phyloP scores from a whole-genome alignment of 2,888 invertebrate species.

The Fragum sueziense region DNA sequence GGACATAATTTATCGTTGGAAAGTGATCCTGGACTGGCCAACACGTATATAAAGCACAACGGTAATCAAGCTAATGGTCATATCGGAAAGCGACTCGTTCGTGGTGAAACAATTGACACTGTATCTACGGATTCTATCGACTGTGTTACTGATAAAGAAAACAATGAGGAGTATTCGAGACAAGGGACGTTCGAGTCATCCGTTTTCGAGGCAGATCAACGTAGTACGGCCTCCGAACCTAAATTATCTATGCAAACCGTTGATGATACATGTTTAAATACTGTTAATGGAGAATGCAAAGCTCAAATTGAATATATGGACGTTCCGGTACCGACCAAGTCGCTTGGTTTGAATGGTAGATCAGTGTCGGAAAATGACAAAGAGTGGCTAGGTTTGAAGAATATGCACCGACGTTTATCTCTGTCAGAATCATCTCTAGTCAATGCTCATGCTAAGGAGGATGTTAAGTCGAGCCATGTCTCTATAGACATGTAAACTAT shows the following conservation, averaged over 20 bases:
- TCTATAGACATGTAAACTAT: background rate
- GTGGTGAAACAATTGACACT: conserved; percentile 60
- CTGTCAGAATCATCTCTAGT: conserved; percentile 5
- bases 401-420: conserved; percentile 8
- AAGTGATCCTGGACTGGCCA: conserved; percentile 50
- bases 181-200: conserved; percentile 7
- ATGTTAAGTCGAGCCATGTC: background rate
- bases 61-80: conserved; percentile 52
- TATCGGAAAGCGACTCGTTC: conserved; percentile 43
- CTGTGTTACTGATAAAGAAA: conserved; percentile 31
- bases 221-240: conserved; percentile 10
- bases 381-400: background rate
- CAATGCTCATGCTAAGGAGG: background rate
- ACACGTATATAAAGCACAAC: conserved; percentile 28
- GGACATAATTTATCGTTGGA: conserved; percentile 51
- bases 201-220: conserved; percentile 9
- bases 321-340: background rate
- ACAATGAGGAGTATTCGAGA: conserved; percentile 27
- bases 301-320: conserved; percentile 11
- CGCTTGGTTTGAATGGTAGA: background rate
- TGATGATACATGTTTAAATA: background rate
- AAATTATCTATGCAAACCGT: conserved; percentile 5
- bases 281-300: background rate
- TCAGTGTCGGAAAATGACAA: conserved; percentile 5
- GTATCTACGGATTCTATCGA: conserved; percentile 56